Conservation (phyloP, 2,113 vertebrate genomes). For the Chloropsis cyanopogon region DNA sequence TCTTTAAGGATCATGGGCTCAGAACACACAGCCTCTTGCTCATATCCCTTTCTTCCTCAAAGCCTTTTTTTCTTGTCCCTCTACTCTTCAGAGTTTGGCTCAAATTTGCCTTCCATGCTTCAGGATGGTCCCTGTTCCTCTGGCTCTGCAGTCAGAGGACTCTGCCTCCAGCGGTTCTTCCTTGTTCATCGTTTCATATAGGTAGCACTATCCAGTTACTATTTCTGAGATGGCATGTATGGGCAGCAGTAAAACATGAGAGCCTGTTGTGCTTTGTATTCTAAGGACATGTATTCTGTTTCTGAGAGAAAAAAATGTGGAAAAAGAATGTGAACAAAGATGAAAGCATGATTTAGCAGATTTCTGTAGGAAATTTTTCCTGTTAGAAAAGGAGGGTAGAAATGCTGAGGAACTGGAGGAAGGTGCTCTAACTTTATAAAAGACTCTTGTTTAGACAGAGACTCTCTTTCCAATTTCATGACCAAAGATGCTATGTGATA, state of each 20-base stretch:
- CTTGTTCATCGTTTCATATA: not conserved
- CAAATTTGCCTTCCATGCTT: not conserved
- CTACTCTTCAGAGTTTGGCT: not conserved
- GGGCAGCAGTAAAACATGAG: not conserved
- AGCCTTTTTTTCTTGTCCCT: not conserved
- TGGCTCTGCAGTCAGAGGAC: not conserved
- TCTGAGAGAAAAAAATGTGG: not conserved
- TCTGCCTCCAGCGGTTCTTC: not conserved
- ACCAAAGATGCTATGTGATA: not conserved
- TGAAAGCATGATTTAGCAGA: not conserved
- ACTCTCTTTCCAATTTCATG: not conserved
- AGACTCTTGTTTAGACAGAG: not conserved
- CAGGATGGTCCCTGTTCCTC: not conserved
- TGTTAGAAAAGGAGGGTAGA: not conserved
- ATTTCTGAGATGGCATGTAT: not conserved
- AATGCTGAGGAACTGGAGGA: not conserved
- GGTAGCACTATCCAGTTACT: not conserved
- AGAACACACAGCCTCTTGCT: not conserved
- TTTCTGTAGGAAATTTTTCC: not conserved
- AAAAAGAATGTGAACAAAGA: not conserved
- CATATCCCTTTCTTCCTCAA: not conserved
- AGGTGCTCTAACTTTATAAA: not conserved
- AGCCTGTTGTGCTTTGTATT: not conserved
- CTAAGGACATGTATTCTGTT: not conserved
- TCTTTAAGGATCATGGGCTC: not conserved